Percentiles rank a stretch among this genome's conserved stretches.
Conservation (phyloP, 2,888 invertebrate species). For the Poecilobothrus nobilitatus region DNA sequence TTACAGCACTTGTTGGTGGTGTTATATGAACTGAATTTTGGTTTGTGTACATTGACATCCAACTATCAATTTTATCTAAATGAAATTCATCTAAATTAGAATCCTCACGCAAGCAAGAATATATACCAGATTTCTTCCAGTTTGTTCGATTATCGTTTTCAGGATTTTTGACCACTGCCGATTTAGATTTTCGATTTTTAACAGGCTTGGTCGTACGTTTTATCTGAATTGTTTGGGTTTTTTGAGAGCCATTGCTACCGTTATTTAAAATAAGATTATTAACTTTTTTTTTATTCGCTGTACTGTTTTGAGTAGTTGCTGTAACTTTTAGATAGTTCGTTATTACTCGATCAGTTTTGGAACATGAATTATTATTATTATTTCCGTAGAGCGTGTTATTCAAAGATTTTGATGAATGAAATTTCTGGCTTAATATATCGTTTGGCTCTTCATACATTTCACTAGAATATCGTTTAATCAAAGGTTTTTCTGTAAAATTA, state of each 20-base stretch:
- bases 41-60: slow-evolving; percentile 40
- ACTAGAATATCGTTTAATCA: neutral
- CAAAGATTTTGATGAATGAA: slow-evolving; percentile 14
- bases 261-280: slow-evolving; percentile 23
- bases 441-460: slow-evolving; percentile 22
- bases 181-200: slow-evolving; percentile 22
- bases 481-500: neutral
- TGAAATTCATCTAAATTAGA: slow-evolving; percentile 40
- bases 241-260: neutral
- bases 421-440: slow-evolving; percentile 12
- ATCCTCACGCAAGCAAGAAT: slow-evolving; percentile 33
- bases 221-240: neutral
- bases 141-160: neutral
- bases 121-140: slow-evolving; percentile 28
- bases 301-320: slow-evolving; percentile 27
- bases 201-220: slow-evolving; percentile 18
- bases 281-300: slow-evolving; percentile 35
- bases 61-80: slow-evolving; percentile 43
- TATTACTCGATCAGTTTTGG: slow-evolving; percentile 35
- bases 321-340: slow-evolving; percentile 40
- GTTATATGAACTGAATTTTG: neutral
- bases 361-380: slow-evolving; percentile 26
- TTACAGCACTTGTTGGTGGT: neutral
- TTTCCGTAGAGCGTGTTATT: slow-evolving; percentile 9
- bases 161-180: slow-evolving; percentile 17